Percentiles rank a stretch among this genome's conserved stretches.
These are phyloP conservation scores for Trichopria drosophilae DNA, from an alignment of 2,888 invertebrate species.

Conservation along the genomic window DNA sequence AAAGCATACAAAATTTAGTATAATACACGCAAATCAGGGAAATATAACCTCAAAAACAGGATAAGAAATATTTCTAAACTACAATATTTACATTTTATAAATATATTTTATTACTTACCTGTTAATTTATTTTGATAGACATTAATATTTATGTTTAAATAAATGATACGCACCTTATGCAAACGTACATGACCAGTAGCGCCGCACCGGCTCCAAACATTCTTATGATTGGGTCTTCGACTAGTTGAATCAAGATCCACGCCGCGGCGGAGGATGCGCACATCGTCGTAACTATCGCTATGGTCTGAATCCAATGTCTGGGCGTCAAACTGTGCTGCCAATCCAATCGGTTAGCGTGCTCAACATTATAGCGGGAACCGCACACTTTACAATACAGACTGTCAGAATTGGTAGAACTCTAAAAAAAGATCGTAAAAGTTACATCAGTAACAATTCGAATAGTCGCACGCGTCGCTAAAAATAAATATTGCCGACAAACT, in stretches of 20 bases:
- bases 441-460: constrained; percentile 1
- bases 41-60: too few relatives aligned
- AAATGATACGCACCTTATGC: constrained; percentile 68
- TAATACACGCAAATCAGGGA: too few relatives aligned
- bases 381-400: constrained; percentile 82
- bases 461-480: constrained; percentile 9
- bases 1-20: too few relatives aligned
- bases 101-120: neutral
- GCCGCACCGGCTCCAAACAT: constrained; percentile 82
- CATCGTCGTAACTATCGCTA: constrained; percentile 76
- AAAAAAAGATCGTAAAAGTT: constrained; percentile 30
- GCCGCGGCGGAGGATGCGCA: constrained; percentile 76
- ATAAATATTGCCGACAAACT: neutral
- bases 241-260: constrained; percentile 79
- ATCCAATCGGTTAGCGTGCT: constrained; percentile 74
- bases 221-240: constrained; percentile 74
- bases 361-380: constrained; percentile 78
- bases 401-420: constrained; percentile 72
- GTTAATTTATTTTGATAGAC: too few relatives aligned
- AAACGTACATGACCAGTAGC: constrained; percentile 80
- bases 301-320: constrained; percentile 83
- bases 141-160: constrained; percentile 2
- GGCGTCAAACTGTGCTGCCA: constrained; percentile 84
- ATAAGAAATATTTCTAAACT: too few relatives aligned
- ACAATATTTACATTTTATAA: too few relatives aligned